Evolutionary conservation across 2,113 vertebrate genomes (phyloP).

Genomic region (Cephalopholis sonnerati): DNA sequence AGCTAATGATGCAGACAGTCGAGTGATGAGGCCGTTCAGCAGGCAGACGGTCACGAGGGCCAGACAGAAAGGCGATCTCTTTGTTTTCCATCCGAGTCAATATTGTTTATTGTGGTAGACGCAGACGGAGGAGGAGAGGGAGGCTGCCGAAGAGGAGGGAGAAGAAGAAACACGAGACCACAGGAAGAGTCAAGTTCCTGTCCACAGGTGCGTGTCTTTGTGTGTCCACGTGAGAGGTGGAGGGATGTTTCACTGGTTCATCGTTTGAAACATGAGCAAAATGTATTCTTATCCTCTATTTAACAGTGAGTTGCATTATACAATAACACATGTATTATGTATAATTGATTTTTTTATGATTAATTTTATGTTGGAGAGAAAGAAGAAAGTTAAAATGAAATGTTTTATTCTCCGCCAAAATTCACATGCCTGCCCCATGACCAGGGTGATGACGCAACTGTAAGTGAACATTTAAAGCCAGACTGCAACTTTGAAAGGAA

Average conservation of each 20-base stretch:
- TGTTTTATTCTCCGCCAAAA: no score
- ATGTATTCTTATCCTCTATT: background rate
- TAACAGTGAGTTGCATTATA: background rate
- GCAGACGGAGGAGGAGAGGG: background rate
- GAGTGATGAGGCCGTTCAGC: background rate
- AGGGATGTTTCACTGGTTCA: background rate
- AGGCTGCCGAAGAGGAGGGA: constrained; percentile 16
- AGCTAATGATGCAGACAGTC: background rate
- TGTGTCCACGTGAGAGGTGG: no score
- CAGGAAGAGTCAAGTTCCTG: constrained; percentile 41
- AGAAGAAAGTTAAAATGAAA: no score
- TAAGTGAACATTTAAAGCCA: no score
- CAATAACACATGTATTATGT: no score
- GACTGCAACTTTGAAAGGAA: no score
- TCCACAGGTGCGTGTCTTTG: constrained; percentile 32
- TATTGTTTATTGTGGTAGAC: constrained; percentile 55
- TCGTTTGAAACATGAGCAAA: constrained; percentile 25
- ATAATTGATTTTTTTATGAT: no score
- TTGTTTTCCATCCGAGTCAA: constrained; percentile 32
- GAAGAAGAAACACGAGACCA: constrained; percentile 35
- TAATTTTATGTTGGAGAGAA: no score
- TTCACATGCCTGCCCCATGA: no score
- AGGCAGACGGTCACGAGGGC: constrained; percentile 13
- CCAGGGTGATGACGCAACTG: no score
- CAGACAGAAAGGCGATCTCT: constrained; percentile 52